phyloP scores from a whole-genome alignment of 2,797 vertebrate genomes.

The Halcyon chelicuti region DNA sequence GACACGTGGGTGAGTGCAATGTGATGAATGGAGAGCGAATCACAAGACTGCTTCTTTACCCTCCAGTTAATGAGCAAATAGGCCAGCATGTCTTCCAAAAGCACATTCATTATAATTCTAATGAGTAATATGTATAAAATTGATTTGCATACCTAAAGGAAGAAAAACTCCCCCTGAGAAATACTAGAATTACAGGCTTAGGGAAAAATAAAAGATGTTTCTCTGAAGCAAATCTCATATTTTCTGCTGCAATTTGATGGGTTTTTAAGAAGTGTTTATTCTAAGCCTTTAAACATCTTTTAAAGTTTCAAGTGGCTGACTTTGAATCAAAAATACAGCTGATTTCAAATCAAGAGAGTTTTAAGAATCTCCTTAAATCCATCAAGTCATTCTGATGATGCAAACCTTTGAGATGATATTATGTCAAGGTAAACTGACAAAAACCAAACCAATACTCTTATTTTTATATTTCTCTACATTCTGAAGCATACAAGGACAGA shows the following conservation, averaged over 20 bases:
- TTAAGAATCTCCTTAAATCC: not conserved
- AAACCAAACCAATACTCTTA: not conserved
- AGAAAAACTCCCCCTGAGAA: constrained; percentile 33
- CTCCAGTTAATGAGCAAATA: constrained; percentile 35
- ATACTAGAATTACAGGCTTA: constrained; percentile 34
- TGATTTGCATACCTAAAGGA: constrained; percentile 59
- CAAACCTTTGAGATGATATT: not conserved
- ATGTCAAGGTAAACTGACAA: constrained; percentile 10
- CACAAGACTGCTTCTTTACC: not conserved
- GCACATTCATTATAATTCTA: constrained; percentile 18
- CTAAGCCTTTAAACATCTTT: not conserved
- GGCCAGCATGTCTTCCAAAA: constrained; percentile 59
- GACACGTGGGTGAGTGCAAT: not conserved
- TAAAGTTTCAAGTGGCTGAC: not conserved
- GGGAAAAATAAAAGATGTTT: constrained; percentile 34
- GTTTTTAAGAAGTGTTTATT: not conserved
- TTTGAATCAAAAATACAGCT: constrained; percentile 3
- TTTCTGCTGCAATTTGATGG: constrained; percentile 43
- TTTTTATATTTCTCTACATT: not conserved
- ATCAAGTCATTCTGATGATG: not conserved
- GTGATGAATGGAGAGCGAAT: not conserved
- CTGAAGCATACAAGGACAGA: not conserved
- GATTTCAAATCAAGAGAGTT: not conserved
- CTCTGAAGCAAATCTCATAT: constrained; percentile 14
- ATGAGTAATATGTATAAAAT: constrained; percentile 17